Evolutionary conservation across 2,888 invertebrate species (phyloP), one percentile per base, ranked within the genome.

Genomic region (Cecidostiba fungosa): DNA sequence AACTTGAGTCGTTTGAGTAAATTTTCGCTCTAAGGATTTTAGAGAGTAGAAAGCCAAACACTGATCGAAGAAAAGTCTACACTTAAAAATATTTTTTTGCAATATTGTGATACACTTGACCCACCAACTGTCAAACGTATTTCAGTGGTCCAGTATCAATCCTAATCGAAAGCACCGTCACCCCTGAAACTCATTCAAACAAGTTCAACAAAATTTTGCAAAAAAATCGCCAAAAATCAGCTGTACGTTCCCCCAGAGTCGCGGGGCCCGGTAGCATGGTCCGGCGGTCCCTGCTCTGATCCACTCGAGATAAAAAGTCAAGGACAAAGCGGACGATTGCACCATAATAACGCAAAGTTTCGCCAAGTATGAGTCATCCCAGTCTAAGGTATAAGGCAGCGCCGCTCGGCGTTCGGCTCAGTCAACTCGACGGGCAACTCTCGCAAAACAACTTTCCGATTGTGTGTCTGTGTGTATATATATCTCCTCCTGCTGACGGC

Each of bases 381-480:
- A 26, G 43, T 43, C n/a, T 5, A 3, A 69, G 54, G 29, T 74
- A 82, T 72, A 66, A 82, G 59, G 39, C 81, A 79, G 82, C 78
- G 82, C 82, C 74, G 69, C 73, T 14, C 73, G 69, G 26, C 78
- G 66, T 59, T 54, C 47, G 39, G 8, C 69, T 69, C 82, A 73
- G 23, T 69, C 78, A 85, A 77, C 72, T 54, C 23, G 23, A 6
- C 54, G 62, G 14, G 66, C 70, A 32, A 47, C n/a, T 74, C 76
- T 74, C 76, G 80, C 59, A 85, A 77, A 80, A 62, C 70, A 16
- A 36, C 26, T 26, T 70, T 72, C n/a, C 43, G 32, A 32, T 32
- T n/a, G 69, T 32, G 29, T 26, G 16, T 32, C 14, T 43, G 43
- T 43, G 43, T 36, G 1, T 19, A 2, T 66, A 26, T 29, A 3